Evolutionary conservation across 1,140 invertebrate species (phyloP), one percentile per base, ranked within the genome.

Genomic region (Bombyx mori): DNA sequence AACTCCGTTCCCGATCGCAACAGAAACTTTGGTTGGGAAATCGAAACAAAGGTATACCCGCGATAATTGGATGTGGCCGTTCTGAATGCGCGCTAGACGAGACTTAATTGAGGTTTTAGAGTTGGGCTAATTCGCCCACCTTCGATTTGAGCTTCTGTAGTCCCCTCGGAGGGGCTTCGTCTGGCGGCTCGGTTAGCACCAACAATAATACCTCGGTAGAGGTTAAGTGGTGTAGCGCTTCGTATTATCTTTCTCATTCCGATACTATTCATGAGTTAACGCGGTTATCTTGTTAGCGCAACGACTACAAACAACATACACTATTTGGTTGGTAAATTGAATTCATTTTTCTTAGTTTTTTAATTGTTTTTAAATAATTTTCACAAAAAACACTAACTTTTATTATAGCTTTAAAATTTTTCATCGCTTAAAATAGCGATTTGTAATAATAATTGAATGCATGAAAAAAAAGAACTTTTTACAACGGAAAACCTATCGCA

Each of bases 91-190:
- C 75, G 73, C 78, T 79, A 82, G 81, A 83, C 79, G 81, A 84
- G 81, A 86, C 77, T 84, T 86, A 86, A 86, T 86, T 86, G 81
- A 84, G 81, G 83, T 84, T 86, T 86, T 78, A 77, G 83, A 86
- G 79, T 79, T 81, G 76, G 77, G 76, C 81, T 84, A 82, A 86
- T 86, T 85, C 81, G 72, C 77, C 73, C 78, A 80, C 82, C 83
- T 82, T 76, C 74, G 75, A 78, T 79, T 73, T 77, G 73, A 63
- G 57, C 65, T 71, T 55, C 61, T 52, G 64, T 65, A 61, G 54
- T 18, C 60, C 65, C 67, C 68, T 55, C 52, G 62, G 72, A 76
- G 70, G 61, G 74, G 71, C 73, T 76, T 81, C 76, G 72, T 76
- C 76, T 82, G 71, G 68, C 68, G 62, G 54, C 61, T 61, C 64